Base-by-base conservation (phyloP, 2,797 vertebrate species). In the Sparidentex hasta region DNA sequence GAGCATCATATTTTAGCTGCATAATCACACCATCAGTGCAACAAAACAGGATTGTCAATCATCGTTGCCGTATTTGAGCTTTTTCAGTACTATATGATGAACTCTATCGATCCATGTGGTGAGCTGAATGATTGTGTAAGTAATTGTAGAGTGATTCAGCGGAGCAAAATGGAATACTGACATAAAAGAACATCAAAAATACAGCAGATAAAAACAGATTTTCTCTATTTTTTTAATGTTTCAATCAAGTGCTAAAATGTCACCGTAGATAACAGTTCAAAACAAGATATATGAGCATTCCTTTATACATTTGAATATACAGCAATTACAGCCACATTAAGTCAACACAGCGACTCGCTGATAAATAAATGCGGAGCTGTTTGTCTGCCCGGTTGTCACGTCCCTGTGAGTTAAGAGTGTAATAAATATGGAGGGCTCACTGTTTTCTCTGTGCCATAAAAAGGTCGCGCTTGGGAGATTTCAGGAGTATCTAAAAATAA, bases 401-500 rank as follows among this genome's bases (percentile, higher is more conserved):
- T 56, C 50, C 20, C 2, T 12, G 1, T 65, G 65, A 61, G 38
- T 33, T 59, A 59, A 57, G 55, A 27, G 21, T n/a, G 55, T 27
- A 76, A 84, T 84, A 61, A 77, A 88, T 73, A 84, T 0, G 3
- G 12, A 21, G 25, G 16, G 17, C 57, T 81, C 16, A 4, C 54
- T 80, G 86, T 90, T 87, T 89, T 57, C 72, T 72, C 16, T 51
- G 43, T 46, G 47, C 69, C 50, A 46, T 72, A 85, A 69, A 86
- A 87, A 87, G 81, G 83, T 88, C 63, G 14, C 54, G 18, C 52
- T 70, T 68, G 23, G 23, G 54, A 79, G 85, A 90, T 81, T 88
- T 86, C 71, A 78, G 82, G 50, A 71, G 56, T 65, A 48, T 77
- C 87, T 89, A 87, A 88, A 92, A 89, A 90, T 91, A 87, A 90